Base-by-base conservation (phyloP, 1,140 invertebrate genomes). In the Magallana angulata region DNA sequence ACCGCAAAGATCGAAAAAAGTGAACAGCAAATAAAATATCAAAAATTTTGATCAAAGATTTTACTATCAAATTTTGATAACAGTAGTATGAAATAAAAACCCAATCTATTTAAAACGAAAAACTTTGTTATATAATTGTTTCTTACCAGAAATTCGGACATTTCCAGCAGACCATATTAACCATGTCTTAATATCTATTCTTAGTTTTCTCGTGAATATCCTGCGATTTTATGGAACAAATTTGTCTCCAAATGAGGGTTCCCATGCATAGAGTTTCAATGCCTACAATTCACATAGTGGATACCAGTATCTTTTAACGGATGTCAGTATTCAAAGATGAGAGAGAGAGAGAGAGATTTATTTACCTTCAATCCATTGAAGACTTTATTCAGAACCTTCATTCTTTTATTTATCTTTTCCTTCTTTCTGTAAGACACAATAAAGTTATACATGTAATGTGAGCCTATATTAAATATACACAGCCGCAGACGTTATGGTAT, bases 231-330 rank as follows among this genome's bases (percentile, higher is more conserved):
- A 71, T 24, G 7, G 64, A 24, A 18, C 64, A 71, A 71, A 30
- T 71, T 71, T 71, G 64, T 71, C 18, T 71, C 36, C 64, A 71
- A 71, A 71, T 6, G 64, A 71, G 12, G 64, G 64, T 71, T 71
- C 64, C 64, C 64, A 71, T 71, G 64, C 64, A 30, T 71, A 71
- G 6, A 71, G 18, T 71, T 71, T 71, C 18, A 71, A 71, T 71
- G 36, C 64, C 64, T 71, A 30, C 36, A n/a, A n/a, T n/a, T n/a
- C n/a, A n/a, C n/a, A n/a, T n/a, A n/a, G n/a, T n/a, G n/a, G n/a
- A n/a, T n/a, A n/a, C n/a, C n/a, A n/a, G n/a, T n/a, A n/a, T n/a
- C n/a, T n/a, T n/a, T n/a, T n/a, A n/a, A n/a, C n/a, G n/a, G n/a
- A n/a, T n/a, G n/a, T n/a, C n/a, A n/a, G n/a, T n/a, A n/a, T n/a